Base-by-base conservation (phyloP, 2,888 invertebrate species). In the Strigamia crassipes region DNA sequence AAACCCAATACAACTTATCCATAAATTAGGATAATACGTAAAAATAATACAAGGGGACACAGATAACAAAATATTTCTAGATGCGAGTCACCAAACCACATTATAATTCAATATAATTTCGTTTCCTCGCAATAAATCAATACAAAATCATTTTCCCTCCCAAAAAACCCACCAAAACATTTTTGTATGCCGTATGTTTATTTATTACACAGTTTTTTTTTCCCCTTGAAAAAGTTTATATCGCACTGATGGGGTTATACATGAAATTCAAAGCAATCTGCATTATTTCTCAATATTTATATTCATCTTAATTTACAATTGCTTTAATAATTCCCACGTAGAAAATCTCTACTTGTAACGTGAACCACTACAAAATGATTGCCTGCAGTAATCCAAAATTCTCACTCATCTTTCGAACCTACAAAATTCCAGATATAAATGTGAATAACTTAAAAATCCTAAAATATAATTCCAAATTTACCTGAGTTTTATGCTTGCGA, bases 11-110 rank as follows among this genome's bases (percentile, higher is more conserved):
- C 34, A 78, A 78, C 38, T 34, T 34, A 78, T 78, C 78, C 78
- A 78, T 78, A 78, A 78, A 78, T 78, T 78, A 78, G 78, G 38
- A 34, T 78, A 78, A 61, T 61, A 18, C 23, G 18, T 51, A 51
- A 46, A 61, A 61, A 61, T 61, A 61, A 61, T 61, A 61, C 61
- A 61, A 61, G 61, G 61, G 61, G 61, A 61, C 61, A 61, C 61
- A 61, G n/a, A 78, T 78, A 34, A 78, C 23, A 38, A 78, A 78
- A 78, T n/a, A 27, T 34, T 31, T 78, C 31, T 15, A 78, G 38
- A 78, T 78, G 23, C 31, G 31, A 78, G 2, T n/a, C 78, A 78
- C 38, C 31, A 34, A 78, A 73, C 12, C 38, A 3, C 31, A n/a
- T 27, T 9, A 34, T 78, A 3, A 38, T 78, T 78, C 38, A 78